Base-by-base conservation (phyloP, 1,140 invertebrate species). In the Samia ricini region DNA sequence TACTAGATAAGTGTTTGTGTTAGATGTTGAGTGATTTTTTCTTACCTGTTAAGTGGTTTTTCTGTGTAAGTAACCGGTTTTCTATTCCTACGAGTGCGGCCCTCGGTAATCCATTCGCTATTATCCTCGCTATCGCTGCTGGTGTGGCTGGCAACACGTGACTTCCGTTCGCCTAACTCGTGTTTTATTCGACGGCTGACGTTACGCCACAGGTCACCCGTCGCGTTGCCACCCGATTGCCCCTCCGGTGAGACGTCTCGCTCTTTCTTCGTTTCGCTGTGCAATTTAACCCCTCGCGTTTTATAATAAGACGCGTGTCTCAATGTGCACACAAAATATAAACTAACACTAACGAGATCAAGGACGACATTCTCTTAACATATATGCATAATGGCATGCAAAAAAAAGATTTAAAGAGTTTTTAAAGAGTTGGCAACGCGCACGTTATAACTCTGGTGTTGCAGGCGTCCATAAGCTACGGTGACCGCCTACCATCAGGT, bases 11-110 rank as follows among this genome's bases (percentile, higher is more conserved):
- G 15, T 36, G 6, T 36, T 36, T 7, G 33, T 36, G 33, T 36
- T 15, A 36, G 33, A 36, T 29, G 10, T 5, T 29, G 26, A 29
- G 26, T 29, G 4, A 12, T 50, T 2, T 18, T 1, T 50, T 51
- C 7, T 8, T 64, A 86, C 85, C 85, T 79, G 36, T 88, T 88
- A 0, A 88, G 67, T 5, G 85, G 83, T 57, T 83, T 86, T 72
- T 88, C 85, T 52, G 82, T 83, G 29, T 88, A 88, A 0, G 69
- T 72, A 54, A 88, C 69, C 0, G 64, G 59, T 22, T 81, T 85
- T 62, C 83, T 64, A 15, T 69, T 56, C 56, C 83, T 26, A n/a
- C 85, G 52, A 7, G 81, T 66, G 1, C 83, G 66, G 0, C 73
- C 65, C 52, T 81, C 77, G n/a, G 23, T 48, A 6, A 54, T 20